Percentiles rank a stretch among this genome's conserved stretches.
phyloP scores from a whole-genome alignment of 2,888 invertebrate genomes.

The Sisyra terminalis region DNA sequence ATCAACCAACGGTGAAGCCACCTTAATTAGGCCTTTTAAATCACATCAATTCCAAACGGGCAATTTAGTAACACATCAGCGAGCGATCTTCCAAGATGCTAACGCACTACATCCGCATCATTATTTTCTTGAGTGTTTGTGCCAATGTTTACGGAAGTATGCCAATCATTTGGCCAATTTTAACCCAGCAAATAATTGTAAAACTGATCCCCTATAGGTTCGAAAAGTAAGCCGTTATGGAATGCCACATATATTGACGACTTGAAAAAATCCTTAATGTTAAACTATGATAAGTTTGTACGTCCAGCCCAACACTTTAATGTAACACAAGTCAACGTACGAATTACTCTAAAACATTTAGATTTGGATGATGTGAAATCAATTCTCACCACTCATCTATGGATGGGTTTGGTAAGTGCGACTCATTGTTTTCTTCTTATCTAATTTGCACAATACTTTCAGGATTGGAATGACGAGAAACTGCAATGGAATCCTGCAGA shows the following conservation, averaged over 20 bases:
- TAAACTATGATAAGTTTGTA: constrained; percentile 37
- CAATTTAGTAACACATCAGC: too few species aligned
- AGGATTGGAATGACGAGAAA: constrained; percentile 62
- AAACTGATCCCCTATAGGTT: too few species aligned
- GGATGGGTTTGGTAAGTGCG: constrained; percentile 41
- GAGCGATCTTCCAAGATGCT: too few species aligned
- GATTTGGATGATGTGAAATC: constrained; percentile 46
- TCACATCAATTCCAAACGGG: too few species aligned
- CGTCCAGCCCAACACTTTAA: constrained; percentile 34
- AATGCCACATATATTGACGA: constrained; percentile 37
- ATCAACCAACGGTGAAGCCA: too few species aligned
- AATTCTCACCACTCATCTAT: constrained; percentile 38
- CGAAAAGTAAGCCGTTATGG: constrained; percentile 25
- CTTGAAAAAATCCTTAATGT: constrained; percentile 35
- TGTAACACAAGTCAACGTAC: constrained; percentile 33
- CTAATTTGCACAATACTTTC: constrained; percentile 14
- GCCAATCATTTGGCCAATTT: too few species aligned
- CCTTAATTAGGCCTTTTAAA: too few species aligned
- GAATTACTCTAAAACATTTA: constrained; percentile 42
- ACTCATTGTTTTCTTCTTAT: not conserved
- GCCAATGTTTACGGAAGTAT: too few species aligned
- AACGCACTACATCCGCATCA: too few species aligned
- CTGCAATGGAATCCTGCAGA: constrained; percentile 50
- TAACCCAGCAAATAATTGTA: too few species aligned
- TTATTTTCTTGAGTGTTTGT: too few species aligned